These are phyloP conservation scores for Limanda limanda DNA, from an alignment of 2,113 vertebrate species.

Conservation along the genomic window DNA sequence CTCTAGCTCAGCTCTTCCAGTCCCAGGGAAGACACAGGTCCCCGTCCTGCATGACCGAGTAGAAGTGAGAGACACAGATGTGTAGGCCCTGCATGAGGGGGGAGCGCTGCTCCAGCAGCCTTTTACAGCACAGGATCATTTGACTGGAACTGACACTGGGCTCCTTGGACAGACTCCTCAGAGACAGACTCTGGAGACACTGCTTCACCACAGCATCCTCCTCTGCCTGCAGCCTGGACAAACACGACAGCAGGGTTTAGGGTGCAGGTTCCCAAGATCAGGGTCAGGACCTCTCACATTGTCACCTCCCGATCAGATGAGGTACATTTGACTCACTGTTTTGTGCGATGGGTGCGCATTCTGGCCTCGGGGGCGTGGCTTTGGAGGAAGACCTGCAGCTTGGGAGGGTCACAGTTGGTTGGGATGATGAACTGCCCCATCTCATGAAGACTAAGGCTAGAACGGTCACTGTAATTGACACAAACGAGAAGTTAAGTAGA, in stretches of 20 bases:
- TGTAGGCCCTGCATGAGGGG: constrained; percentile 88
- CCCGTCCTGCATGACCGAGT: constrained; percentile 95
- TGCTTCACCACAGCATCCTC: constrained; percentile 82
- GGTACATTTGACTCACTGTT: constrained; percentile 84
- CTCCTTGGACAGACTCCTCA: constrained; percentile 90
- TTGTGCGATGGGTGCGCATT: constrained; percentile 81
- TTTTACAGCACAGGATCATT: constrained; percentile 90
- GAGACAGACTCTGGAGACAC: constrained; percentile 84
- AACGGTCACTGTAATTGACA: constrained; percentile 83
- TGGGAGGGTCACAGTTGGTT: constrained; percentile 81
- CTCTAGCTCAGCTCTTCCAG: constrained; percentile 86
- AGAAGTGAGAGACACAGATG: constrained; percentile 91
- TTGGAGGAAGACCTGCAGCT: constrained; percentile 90
- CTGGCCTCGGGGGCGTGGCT: constrained; percentile 88
- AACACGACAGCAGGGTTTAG: not conserved
- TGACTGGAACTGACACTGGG: constrained; percentile 89
- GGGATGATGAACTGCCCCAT: constrained; percentile 92
- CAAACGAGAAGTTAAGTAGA: not conserved
- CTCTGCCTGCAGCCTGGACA: constrained; percentile 85
- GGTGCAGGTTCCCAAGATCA: not conserved
- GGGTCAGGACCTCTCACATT: not conserved
- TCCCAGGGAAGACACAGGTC: constrained; percentile 97
- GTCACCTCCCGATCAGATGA: not conserved
- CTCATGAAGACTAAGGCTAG: constrained; percentile 88
- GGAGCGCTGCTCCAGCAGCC: constrained; percentile 84